A percentile compares a stretch with the other conserved stretches of the same genome.
phyloP scores from a whole-genome alignment of 2,113 vertebrate genomes.

The Petrocephalus zakoni region DNA sequence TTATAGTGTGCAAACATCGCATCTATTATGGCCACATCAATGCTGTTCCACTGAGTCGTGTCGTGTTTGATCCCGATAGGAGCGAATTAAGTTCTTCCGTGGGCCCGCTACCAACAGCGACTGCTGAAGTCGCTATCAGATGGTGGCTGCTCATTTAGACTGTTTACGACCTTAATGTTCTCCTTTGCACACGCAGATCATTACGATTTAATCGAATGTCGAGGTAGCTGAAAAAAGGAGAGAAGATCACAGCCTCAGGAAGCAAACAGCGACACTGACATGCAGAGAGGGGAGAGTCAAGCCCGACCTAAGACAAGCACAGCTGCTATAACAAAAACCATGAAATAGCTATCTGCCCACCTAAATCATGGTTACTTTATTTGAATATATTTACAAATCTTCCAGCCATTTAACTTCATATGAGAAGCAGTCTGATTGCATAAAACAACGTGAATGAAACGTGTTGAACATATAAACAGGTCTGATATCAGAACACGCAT shows the following conservation, averaged over 20 bases:
- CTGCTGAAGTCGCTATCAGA: not conserved
- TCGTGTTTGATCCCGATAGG: not conserved
- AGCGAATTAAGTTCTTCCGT: not conserved
- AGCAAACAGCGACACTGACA: not conserved
- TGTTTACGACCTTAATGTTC: not conserved
- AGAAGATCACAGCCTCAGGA: not conserved
- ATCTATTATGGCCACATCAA: not conserved
- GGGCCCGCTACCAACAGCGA: not conserved
- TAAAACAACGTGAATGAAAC: not conserved
- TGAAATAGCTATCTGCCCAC: not conserved
- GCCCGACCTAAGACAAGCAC: not conserved
- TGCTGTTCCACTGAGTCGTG: not conserved
- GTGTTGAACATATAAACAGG: not conserved
- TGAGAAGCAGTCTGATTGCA: not conserved
- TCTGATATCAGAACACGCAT: not conserved
- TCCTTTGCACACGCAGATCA: not conserved
- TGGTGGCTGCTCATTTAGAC: not conserved
- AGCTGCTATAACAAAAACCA: not conserved
- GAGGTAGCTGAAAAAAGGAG: not conserved
- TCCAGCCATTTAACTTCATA: not conserved
- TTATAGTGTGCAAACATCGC: not conserved
- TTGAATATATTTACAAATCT: not conserved
- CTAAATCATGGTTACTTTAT: not conserved
- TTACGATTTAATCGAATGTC: not conserved
- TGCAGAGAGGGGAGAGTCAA: not conserved